These are phyloP conservation scores for Fregata magnificens DNA, from an alignment of 2,113 vertebrate genomes.

Conservation along the genomic window DNA sequence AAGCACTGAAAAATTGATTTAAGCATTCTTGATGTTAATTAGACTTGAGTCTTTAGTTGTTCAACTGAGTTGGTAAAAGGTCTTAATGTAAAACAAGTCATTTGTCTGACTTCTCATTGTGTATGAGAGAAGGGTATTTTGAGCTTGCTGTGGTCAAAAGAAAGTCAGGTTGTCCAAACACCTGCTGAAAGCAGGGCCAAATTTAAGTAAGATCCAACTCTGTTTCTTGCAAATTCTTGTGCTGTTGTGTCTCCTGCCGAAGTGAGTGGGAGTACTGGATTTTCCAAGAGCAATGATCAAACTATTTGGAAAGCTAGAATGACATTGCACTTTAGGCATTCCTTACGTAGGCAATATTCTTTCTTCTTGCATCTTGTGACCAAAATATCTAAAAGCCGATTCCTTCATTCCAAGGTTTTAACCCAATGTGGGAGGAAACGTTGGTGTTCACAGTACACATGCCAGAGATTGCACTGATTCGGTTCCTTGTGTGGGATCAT, in stretches of 20 bases:
- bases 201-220: not conserved
- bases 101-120: not conserved
- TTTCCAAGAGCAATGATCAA: not conserved
- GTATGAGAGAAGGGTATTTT: not conserved
- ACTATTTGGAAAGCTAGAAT: not conserved
- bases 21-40: not conserved
- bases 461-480: conserved; percentile 89
- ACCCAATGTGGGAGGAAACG: conserved; percentile 99
- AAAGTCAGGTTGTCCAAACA: not conserved
- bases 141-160: not conserved
- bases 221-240: not conserved
- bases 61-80: not conserved
- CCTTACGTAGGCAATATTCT: not conserved
- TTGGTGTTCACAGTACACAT: conserved; percentile 92
- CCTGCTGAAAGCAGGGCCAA: not conserved
- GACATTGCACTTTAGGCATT: not conserved
- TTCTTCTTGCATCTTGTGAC: not conserved
- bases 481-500: conserved; percentile 98
- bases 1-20: not conserved
- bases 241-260: not conserved
- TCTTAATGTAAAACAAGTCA: not conserved
- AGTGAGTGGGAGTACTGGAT: not conserved
- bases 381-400: not conserved
- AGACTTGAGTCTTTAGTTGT: not conserved
- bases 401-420: conserved; percentile 81